Base-by-base conservation (phyloP, 2,797 vertebrate genomes). In the Takifugu rubripes region DNA sequence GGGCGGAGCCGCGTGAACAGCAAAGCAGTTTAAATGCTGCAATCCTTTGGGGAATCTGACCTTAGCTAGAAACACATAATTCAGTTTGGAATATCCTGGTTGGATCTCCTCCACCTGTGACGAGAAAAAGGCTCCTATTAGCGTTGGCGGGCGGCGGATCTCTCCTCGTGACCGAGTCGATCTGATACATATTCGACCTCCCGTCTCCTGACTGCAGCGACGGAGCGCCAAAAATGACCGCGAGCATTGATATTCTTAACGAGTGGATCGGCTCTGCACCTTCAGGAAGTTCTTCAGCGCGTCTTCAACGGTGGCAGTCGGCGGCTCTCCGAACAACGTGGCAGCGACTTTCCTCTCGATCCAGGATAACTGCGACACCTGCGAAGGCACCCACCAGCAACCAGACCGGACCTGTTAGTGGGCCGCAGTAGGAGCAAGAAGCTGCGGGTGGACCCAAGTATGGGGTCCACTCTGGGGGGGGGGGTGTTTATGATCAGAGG, bases 331-430 rank as follows among this genome's bases (percentile, higher is more conserved):
- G 90, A 97, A 99, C 27, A 99, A 86, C 45, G 94, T 91, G 62
- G 95, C 71, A 59, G 96, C 96, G 57, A 98, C 94, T 87, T 95
- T 99, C 77, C 93, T 96, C 84, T 99, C 97, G 68, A 99, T 85
- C 97, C 97, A 99, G 4, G 94, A 95, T 64, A 98, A 88, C 79
- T 95, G 95, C 62, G 95, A 92, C 57, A 98, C 92, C 97, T 98
- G 82, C 46, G 65, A 52, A 64, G 51, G 5, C 54, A 56, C 15
- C 8, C 40, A 36, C 62, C 26, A 61, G 15, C 6, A 1, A 21
- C 7, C 3, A 40, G 4, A 14, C 21, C 21, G 21, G 21, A 21
- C 21, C 21, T 21, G 21, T 21, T 21, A 21, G 21, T 21, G 21
- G 21, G 21, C 21, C 21, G 21, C 21, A 21, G 21, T 21, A 21